A percentile compares a stretch with the other conserved stretches of the same genome.
Conservation (phyloP, 2,797 vertebrate genomes). For the Hylomyscus alleni region DNA sequence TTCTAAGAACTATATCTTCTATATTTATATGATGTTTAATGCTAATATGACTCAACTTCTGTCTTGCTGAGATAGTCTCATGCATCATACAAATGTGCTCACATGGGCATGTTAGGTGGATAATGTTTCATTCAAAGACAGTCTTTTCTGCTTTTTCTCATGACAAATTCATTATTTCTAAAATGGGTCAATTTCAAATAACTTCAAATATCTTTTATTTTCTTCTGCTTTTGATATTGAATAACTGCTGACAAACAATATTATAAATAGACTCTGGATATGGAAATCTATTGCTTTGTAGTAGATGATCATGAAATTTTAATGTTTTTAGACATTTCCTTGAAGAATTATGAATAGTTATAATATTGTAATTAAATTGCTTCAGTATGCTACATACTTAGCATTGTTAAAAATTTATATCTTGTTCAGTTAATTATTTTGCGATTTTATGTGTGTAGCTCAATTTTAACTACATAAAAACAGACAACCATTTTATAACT, state of each 20-base stretch:
- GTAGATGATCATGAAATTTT: constrained; percentile 75
- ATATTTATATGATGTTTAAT: background rate
- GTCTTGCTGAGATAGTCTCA: background rate
- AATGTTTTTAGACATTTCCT: constrained; percentile 66
- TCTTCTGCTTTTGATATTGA: constrained; percentile 68
- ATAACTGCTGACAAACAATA: constrained; percentile 59
- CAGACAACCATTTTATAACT: constrained; percentile 73
- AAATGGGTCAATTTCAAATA: constrained; percentile 69
- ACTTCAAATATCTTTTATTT: constrained; percentile 59
- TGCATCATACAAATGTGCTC: constrained; percentile 21
- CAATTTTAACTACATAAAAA: constrained; percentile 77
- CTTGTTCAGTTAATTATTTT: constrained; percentile 74
- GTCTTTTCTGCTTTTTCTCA: background rate
- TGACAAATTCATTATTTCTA: constrained; percentile 55
- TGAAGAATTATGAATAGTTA: constrained; percentile 43
- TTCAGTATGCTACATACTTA: constrained; percentile 49
- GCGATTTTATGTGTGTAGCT: constrained; percentile 75
- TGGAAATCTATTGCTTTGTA: constrained; percentile 72
- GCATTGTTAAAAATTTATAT: constrained; percentile 50
- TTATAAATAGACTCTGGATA: constrained; percentile 79
- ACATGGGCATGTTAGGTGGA: background rate
- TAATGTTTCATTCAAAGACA: constrained; percentile 25
- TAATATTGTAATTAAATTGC: constrained; percentile 61
- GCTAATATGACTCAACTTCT: background rate
- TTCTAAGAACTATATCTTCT: background rate